Evolutionary conservation across 2,113 vertebrate species (phyloP).

Genomic region (Indri indri): DNA sequence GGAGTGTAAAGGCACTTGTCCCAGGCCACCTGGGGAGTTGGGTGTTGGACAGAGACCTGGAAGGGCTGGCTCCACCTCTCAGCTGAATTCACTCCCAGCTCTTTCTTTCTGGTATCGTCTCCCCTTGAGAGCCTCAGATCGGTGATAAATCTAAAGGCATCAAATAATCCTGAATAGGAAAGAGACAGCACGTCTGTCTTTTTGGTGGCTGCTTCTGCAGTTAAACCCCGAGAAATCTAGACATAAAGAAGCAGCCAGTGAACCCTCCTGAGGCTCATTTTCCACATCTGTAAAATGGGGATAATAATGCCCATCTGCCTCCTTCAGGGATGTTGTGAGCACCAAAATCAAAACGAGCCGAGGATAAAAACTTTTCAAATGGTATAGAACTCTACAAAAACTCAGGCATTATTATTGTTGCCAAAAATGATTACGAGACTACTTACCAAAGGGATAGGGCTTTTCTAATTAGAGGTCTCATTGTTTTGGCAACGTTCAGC

Average conservation of each 20-base stretch:
- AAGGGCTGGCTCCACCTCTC: neutral
- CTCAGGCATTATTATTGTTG: neutral
- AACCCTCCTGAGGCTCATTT: neutral
- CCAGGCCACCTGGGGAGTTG: conserved; percentile 4
- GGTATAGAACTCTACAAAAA: neutral
- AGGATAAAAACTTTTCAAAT: conserved; percentile 36
- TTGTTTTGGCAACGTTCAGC: neutral
- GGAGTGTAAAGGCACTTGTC: conserved; percentile 14
- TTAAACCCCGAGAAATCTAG: neutral
- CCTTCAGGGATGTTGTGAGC: neutral
- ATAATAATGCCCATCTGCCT: neutral
- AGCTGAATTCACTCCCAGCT: neutral
- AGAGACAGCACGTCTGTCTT: neutral
- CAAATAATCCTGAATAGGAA: neutral
- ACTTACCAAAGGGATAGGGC: neutral
- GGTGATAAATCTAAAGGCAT: neutral
- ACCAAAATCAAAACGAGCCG: neutral
- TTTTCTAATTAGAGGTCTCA: conserved; percentile 40
- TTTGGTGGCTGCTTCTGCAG: neutral
- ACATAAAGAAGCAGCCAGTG: neutral
- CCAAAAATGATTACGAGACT: neutral
- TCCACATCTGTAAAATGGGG: conserved; percentile 34
- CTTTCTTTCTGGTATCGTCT: neutral
- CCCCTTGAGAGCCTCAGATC: neutral
- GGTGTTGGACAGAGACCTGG: neutral